Conservation (phyloP, 2,797 vertebrate genomes). For the Allobates femoralis region DNA sequence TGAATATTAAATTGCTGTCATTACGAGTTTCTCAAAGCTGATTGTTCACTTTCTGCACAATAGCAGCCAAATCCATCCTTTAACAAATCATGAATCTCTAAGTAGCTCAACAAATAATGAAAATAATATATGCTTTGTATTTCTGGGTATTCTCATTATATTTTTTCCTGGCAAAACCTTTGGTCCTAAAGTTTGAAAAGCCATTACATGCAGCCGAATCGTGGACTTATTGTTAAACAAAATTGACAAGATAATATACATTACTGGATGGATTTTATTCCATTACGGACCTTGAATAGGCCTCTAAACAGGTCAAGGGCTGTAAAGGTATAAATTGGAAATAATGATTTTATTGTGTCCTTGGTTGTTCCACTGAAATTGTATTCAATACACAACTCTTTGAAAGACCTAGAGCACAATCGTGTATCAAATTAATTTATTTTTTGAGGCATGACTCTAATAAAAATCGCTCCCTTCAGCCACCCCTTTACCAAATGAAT, state of each 20-base stretch:
- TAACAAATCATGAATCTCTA: slow-evolving; percentile 51
- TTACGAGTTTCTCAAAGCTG: slow-evolving; percentile 52
- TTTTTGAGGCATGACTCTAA: neutral
- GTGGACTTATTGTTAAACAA: slow-evolving; percentile 45
- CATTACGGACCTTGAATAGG: slow-evolving; percentile 23
- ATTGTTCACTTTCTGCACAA: slow-evolving; percentile 54
- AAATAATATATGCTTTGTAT: slow-evolving; percentile 57
- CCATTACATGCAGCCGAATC: slow-evolving; percentile 35
- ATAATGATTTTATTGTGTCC: slow-evolving; percentile 31
- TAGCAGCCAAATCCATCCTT: slow-evolving; percentile 34
- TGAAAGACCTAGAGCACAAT: neutral
- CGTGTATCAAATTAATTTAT: neutral
- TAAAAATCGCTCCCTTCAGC: neutral
- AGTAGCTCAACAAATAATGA: slow-evolving; percentile 59
- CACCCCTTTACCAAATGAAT: neutral
- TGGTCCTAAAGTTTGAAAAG: slow-evolving; percentile 45
- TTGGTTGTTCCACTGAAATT: slow-evolving; percentile 33
- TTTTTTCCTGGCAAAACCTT: slow-evolving; percentile 30
- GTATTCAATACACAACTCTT: neutral
- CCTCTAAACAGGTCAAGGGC: slow-evolving; percentile 31
- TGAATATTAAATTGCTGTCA: slow-evolving; percentile 63
- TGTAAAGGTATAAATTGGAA: slow-evolving; percentile 31
- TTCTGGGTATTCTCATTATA: slow-evolving; percentile 52
- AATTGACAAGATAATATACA: slow-evolving; percentile 53
- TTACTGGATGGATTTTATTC: slow-evolving; percentile 34